Conservation (phyloP, 2,888 invertebrate genomes). For the Diplolepis rosae region DNA sequence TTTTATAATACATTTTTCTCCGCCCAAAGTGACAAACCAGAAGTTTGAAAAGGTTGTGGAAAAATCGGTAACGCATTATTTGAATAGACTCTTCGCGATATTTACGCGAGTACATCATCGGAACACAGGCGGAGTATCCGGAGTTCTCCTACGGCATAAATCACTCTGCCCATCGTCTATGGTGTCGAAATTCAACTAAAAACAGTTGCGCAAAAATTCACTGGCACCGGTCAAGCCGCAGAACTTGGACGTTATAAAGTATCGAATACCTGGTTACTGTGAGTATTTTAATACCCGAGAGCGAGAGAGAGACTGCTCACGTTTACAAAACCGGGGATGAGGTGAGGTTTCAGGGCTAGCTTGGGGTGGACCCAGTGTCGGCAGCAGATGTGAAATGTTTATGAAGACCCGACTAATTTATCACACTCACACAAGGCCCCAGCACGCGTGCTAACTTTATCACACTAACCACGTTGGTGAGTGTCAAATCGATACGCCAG, state of each 20-base stretch:
- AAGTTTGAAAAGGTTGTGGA: constrained; percentile 1
- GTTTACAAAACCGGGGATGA: not conserved
- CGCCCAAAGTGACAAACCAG: constrained; percentile 22
- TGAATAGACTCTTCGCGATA: constrained; percentile 19
- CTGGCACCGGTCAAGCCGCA: constrained; percentile 54
- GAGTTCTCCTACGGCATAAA: not conserved
- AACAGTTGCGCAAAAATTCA: too few species aligned
- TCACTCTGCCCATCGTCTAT: constrained; percentile 5
- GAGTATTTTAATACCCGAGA: too few species aligned
- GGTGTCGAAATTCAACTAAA: too few species aligned
- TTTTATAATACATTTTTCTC: too few species aligned
- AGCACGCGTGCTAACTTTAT: not conserved
- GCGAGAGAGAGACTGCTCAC: not conserved
- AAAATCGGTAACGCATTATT: constrained; percentile 23
- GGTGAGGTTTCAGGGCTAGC: constrained; percentile 21
- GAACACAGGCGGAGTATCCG: not conserved
- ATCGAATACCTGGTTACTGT: constrained; percentile 44
- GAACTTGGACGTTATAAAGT: constrained; percentile 53
- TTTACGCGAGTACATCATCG: constrained; percentile 20
- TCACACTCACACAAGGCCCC: constrained; percentile 46
- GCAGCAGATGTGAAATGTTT: constrained; percentile 72
- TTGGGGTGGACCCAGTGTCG: constrained; percentile 54
- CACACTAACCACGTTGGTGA: constrained; percentile 9
- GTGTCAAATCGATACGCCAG: constrained; percentile 2
- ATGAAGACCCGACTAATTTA: constrained; percentile 72